These are phyloP conservation scores for Maniola jurtina DNA, from an alignment of 1,140 invertebrate genomes.

Conservation along the genomic window DNA sequence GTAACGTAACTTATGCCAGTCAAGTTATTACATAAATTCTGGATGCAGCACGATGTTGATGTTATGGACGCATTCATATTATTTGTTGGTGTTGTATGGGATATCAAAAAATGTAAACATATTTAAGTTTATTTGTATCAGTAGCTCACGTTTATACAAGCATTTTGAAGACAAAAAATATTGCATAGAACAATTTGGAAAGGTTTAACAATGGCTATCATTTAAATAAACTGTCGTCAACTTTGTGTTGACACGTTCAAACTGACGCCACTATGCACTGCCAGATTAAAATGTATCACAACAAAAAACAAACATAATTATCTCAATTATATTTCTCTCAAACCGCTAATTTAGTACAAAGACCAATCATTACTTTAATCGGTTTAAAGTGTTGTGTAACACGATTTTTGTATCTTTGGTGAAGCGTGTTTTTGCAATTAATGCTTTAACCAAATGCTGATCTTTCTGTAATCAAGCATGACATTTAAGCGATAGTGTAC, in stretches of 20 bases:
- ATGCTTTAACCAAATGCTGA: slow-evolving; percentile 4
- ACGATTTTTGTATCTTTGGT: slow-evolving; percentile 18
- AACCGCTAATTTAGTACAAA: slow-evolving; percentile 17
- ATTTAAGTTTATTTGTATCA: no score
- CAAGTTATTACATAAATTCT: slow-evolving; percentile 37
- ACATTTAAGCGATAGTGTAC: slow-evolving; percentile 8
- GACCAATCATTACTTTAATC: slow-evolving; percentile 24
- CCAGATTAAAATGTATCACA: neutral
- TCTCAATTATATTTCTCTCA: slow-evolving; percentile 10
- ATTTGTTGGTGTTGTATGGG: neutral
- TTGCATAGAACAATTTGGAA: no score
- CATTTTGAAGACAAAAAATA: no score
- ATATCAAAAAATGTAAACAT: neutral
- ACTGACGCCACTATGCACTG: no score
- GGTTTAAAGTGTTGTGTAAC: slow-evolving; percentile 12
- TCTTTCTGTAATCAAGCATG: slow-evolving; percentile 2
- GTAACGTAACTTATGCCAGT: slow-evolving; percentile 52
- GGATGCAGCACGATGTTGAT: slow-evolving; percentile 21
- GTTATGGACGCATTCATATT: neutral
- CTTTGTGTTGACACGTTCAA: neutral
- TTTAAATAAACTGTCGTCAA: neutral
- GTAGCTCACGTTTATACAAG: no score
- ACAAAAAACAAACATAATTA: neutral
- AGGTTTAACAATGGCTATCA: neutral
- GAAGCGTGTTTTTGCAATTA: slow-evolving; percentile 18